phyloP scores from a whole-genome alignment of 2,797 vertebrate species.

The Setipinna tenuifilis region DNA sequence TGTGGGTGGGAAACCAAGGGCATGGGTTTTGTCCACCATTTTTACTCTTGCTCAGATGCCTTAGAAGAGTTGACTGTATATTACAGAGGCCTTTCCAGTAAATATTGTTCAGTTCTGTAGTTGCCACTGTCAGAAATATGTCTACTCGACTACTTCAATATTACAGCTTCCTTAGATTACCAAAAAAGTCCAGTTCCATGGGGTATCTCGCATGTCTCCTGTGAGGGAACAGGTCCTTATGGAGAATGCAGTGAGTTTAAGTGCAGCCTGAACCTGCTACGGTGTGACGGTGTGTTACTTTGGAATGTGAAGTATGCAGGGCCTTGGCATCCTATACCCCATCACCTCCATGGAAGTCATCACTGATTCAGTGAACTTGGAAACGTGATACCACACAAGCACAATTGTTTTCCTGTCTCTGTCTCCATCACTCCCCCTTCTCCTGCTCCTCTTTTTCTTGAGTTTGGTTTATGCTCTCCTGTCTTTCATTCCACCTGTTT shows the following conservation, averaged over 20 bases:
- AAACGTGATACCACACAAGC: background rate
- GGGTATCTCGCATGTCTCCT: background rate
- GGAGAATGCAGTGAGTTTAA: background rate
- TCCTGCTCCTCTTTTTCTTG: too few species aligned
- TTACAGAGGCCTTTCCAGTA: background rate
- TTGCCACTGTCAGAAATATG: background rate
- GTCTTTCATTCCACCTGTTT: too few species aligned
- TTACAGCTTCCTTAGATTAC: too few species aligned
- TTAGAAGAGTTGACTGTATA: background rate
- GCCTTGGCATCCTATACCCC: background rate
- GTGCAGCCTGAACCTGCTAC: background rate
- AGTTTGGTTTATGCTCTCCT: too few species aligned
- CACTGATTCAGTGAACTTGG: background rate
- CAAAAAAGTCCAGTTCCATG: background rate
- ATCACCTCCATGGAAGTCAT: background rate
- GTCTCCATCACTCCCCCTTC: too few species aligned
- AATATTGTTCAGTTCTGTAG: background rate
- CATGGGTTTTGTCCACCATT: background rate
- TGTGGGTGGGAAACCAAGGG: background rate
- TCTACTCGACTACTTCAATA: background rate
- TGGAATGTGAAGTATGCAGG: background rate
- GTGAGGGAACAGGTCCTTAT: background rate
- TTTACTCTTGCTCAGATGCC: background rate
- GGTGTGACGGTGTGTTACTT: conserved; percentile 1
- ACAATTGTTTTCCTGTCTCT: too few species aligned